phyloP scores from a whole-genome alignment of 53 echinoderm and acorn worm species.

The Holothuria scabra region DNA sequence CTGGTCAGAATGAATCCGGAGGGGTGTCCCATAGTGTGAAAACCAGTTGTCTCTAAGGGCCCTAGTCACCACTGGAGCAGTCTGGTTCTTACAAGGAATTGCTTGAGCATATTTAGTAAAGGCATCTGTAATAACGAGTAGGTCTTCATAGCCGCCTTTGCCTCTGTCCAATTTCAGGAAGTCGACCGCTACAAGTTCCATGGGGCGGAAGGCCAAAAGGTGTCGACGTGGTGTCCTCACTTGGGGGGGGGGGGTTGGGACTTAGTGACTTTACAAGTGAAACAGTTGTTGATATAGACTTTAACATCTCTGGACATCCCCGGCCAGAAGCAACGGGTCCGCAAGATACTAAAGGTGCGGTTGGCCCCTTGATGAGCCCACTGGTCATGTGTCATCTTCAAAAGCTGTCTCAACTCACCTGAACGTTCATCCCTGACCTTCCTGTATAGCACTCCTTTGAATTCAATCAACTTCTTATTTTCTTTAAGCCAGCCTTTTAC shows the following conservation, averaged over 20 bases:
- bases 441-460: constrained; percentile 46
- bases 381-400: constrained; percentile 7
- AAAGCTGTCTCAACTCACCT: background rate
- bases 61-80: constrained; percentile 5
- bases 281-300: constrained; percentile 18
- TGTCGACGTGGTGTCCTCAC: constrained; percentile 26
- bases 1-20: constrained; percentile 25
- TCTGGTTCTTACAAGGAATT: constrained; percentile 47
- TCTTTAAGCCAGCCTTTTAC: constrained; percentile 39
- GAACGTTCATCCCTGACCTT: background rate
- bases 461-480: constrained; percentile 4
- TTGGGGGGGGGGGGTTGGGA: constrained; percentile 27
- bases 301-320: constrained; percentile 2
- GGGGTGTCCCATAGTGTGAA: constrained; percentile 29
- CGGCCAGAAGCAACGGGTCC: constrained; percentile 45
- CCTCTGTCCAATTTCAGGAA: constrained; percentile 25
- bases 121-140: constrained; percentile 19
- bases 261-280: background rate
- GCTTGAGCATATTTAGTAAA: constrained; percentile 48
- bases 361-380: constrained; percentile 44
- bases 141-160: constrained; percentile 3
- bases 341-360: background rate
- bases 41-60: constrained; percentile 41
- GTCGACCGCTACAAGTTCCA: background rate
- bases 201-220: background rate